Evolutionary conservation across 2,888 invertebrate species (phyloP).

Genomic region (Platycheirus rosarum): DNA sequence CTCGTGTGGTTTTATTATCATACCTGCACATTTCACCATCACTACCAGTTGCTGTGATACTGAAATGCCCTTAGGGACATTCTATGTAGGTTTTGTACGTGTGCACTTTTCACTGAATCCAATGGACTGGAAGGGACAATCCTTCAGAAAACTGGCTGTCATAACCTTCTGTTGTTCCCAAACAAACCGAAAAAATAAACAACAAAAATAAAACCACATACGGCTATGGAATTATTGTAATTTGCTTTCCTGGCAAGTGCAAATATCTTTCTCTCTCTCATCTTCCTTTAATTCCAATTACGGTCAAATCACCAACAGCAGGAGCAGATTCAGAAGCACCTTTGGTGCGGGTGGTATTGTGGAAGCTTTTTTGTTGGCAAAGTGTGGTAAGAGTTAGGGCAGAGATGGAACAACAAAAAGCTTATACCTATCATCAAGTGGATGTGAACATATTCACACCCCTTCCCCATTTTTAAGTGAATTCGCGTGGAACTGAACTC

Average conservation of each 20-base stretch:
- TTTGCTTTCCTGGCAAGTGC: conserved; percentile 67
- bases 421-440: conserved; percentile 72
- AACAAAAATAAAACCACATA: conserved; percentile 48
- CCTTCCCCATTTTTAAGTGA: conserved; percentile 35
- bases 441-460: conserved; percentile 60
- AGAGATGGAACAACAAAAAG: conserved; percentile 54
- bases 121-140: conserved; percentile 61
- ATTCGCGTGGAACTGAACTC: conserved; percentile 45
- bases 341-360: conserved; percentile 29
- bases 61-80: conserved; percentile 40
- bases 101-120: conserved; percentile 57
- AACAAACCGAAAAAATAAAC: conserved; percentile 39
- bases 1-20: conserved; percentile 38
- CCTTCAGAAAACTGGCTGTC: conserved; percentile 58
- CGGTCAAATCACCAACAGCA: conserved; percentile 48
- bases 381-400: not conserved
- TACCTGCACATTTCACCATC: conserved; percentile 59
- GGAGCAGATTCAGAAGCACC: conserved; percentile 50
- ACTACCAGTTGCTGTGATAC: conserved; percentile 62
- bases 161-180: conserved; percentile 68
- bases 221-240: conserved; percentile 66
- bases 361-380: conserved; percentile 4
- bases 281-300: conserved; percentile 73
- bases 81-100: conserved; percentile 40
- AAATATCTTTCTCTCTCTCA: conserved; percentile 57